Evolutionary conservation across 2,888 invertebrate species (phyloP).

Genomic region (Beris chalybata): DNA sequence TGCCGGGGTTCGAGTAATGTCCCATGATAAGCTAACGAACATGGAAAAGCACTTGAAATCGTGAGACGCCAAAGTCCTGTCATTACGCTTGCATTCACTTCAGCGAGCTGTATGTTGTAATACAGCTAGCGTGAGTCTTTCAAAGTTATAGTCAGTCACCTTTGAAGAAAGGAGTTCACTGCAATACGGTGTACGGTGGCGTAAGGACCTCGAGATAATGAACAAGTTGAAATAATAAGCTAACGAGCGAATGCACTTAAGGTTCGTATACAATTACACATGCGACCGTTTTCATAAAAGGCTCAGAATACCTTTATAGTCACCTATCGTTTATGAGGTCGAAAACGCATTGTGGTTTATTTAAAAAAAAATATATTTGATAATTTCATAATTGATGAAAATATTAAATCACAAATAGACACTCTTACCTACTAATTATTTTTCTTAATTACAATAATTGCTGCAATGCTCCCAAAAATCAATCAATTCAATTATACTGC

Average conservation of each 20-base stretch:
- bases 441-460: no score
- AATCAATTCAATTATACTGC: no score
- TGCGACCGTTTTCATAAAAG: slow-evolving; percentile 14
- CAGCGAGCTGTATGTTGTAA: slow-evolving; percentile 4
- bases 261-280: slow-evolving; percentile 11
- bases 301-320: slow-evolving; percentile 18
- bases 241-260: slow-evolving; percentile 31
- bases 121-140: slow-evolving; percentile 18
- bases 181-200: not conserved
- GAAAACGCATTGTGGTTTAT: slow-evolving; percentile 14
- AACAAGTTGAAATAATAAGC: slow-evolving; percentile 26
- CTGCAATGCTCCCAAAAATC: no score
- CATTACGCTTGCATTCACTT: slow-evolving; percentile 26
- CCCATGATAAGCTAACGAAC: slow-evolving; percentile 29
- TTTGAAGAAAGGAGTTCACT: no score
- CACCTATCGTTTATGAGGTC: slow-evolving; percentile 2
- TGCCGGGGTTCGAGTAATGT: slow-evolving; percentile 28
- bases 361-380: slow-evolving; percentile 15
- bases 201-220: not conserved
- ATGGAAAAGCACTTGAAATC: slow-evolving; percentile 33
- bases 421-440: no score
- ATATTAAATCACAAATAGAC: no score
- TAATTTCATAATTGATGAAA: not conserved
- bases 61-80: slow-evolving; percentile 30
- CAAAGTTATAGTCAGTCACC: not conserved